These are phyloP conservation scores for Apamea sordens DNA, from an alignment of 2,888 invertebrate species.

Conservation along the genomic window DNA sequence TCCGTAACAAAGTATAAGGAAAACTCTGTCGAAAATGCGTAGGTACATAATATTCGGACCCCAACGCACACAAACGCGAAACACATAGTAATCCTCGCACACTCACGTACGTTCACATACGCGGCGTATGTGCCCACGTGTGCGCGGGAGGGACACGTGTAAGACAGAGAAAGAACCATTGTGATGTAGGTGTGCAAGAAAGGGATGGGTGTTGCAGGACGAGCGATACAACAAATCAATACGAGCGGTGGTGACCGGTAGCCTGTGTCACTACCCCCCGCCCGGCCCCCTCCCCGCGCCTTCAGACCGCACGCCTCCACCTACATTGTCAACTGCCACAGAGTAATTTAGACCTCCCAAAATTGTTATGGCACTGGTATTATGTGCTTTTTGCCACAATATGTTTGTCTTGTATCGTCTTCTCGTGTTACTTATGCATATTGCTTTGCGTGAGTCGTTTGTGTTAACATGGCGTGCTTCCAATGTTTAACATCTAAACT, in stretches of 20 bases:
- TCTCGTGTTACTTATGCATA: slow-evolving; percentile 61
- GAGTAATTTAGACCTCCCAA: slow-evolving; percentile 82
- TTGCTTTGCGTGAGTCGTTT: slow-evolving; percentile 55
- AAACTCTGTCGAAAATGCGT: slow-evolving; percentile 84
- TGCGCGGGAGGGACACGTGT: slow-evolving; percentile 83
- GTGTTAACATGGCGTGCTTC: slow-evolving; percentile 53
- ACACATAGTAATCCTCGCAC: slow-evolving; percentile 79
- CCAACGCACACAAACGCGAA: slow-evolving; percentile 81
- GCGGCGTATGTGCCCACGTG: slow-evolving; percentile 84
- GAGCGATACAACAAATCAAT: slow-evolving; percentile 91
- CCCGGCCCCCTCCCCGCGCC: slow-evolving; percentile 74
- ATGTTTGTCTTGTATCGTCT: slow-evolving; percentile 65
- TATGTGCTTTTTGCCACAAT: slow-evolving; percentile 70
- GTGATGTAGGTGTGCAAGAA: slow-evolving; percentile 75
- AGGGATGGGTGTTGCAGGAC: slow-evolving; percentile 88
- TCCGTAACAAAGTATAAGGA: slow-evolving; percentile 71
- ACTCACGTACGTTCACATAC: slow-evolving; percentile 77
- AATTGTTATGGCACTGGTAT: slow-evolving; percentile 74
- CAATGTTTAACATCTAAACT: slow-evolving; percentile 51
- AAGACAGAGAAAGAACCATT: slow-evolving; percentile 74
- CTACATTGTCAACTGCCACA: slow-evolving; percentile 89
- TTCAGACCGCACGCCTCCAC: slow-evolving; percentile 87
- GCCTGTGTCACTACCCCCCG: slow-evolving; percentile 89
- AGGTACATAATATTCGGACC: slow-evolving; percentile 87
- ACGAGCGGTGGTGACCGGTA: slow-evolving; percentile 91